Evolutionary conservation across 2,797 vertebrate genomes (phyloP).

Genomic region (Characodon lateralis): DNA sequence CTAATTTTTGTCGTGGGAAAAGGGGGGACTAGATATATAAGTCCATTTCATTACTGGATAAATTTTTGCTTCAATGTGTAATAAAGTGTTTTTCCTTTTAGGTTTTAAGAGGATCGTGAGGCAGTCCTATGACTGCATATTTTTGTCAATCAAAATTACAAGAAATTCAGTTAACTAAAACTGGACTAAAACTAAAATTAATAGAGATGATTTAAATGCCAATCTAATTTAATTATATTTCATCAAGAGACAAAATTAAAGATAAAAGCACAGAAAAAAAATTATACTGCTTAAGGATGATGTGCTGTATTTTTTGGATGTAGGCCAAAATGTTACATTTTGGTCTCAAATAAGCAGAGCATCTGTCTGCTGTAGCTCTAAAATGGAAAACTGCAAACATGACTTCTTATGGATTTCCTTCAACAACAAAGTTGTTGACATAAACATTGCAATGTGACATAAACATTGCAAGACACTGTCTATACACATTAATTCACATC

Average conservation of each 20-base stretch:
- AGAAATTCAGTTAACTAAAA: background rate
- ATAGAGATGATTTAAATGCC: background rate
- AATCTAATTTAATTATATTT: background rate
- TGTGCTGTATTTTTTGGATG: background rate
- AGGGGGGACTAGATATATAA: no score
- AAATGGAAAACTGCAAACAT: background rate
- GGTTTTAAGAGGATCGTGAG: background rate
- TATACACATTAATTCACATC: conserved; percentile 1
- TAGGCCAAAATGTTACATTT: background rate
- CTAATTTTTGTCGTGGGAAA: no score
- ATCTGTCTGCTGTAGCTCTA: background rate
- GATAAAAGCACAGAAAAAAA: background rate
- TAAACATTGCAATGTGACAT: background rate
- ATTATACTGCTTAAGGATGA: background rate
- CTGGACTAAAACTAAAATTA: no score
- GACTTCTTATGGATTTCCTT: background rate
- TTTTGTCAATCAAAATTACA: no score
- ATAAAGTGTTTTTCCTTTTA: background rate
- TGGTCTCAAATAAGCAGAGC: background rate
- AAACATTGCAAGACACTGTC: background rate
- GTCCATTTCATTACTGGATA: background rate
- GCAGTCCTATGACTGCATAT: no score
- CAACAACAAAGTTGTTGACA: background rate
- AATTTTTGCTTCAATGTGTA: background rate
- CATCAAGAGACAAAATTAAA: background rate